Evolutionary conservation across 1,140 invertebrate species (phyloP).

Genomic region (Tachypleus tridentatus): DNA sequence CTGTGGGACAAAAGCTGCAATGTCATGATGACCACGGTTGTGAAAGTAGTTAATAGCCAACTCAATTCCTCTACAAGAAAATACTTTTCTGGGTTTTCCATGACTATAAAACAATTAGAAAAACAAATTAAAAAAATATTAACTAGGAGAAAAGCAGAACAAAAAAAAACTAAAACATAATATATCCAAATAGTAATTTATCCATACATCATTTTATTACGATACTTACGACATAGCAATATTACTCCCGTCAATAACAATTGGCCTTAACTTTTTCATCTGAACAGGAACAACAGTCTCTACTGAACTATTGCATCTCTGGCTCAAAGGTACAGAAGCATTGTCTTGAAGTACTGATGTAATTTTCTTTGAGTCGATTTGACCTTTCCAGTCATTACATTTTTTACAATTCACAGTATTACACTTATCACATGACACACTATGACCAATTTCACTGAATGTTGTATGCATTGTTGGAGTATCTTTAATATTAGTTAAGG

Average conservation of each 20-base stretch:
- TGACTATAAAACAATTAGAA: slow-evolving; percentile 26
- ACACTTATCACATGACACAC: no score
- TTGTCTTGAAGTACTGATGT: no score
- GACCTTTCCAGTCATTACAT: no score
- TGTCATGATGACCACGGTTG: slow-evolving; percentile 11
- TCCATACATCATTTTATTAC: background rate
- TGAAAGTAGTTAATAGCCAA: slow-evolving; percentile 23
- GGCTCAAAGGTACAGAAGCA: no score
- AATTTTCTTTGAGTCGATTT: no score
- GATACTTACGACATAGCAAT: slow-evolving; percentile 34
- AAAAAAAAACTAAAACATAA: slow-evolving; percentile 4
- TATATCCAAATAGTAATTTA: background rate
- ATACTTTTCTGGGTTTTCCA: slow-evolving; percentile 28
- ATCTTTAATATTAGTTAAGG: no score
- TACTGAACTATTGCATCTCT: no score
- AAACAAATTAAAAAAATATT: background rate
- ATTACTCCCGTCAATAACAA: slow-evolving; percentile 37
- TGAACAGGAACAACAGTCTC: background rate
- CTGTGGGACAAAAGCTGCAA: slow-evolving; percentile 15
- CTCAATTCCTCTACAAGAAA: slow-evolving; percentile 32
- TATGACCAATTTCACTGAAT: no score
- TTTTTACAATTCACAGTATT: no score
- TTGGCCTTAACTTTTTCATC: slow-evolving; percentile 15
- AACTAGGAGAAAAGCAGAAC: background rate
- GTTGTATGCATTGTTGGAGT: no score